Evolutionary conservation across 1,140 invertebrate genomes (phyloP), one percentile per base, ranked within the genome.

Genomic region (Drosophila auraria): DNA sequence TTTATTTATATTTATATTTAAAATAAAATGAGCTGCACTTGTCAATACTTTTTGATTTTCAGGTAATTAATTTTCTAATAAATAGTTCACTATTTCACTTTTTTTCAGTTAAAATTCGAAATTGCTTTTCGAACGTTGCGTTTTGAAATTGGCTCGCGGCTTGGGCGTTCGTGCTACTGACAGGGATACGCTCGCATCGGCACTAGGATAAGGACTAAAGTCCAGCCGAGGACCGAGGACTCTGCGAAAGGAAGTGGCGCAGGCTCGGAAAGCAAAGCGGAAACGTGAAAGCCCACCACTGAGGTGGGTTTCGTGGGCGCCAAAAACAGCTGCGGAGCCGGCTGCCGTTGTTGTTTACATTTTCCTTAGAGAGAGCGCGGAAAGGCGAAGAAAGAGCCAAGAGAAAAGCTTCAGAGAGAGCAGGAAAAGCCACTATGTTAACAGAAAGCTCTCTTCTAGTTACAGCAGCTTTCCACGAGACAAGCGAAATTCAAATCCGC

Each of bases 201-300:
- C 86, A 82, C 68, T 76, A 62, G 71, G 80, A 86, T 79, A 82
- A 86, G 82, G 86, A 89, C 86, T 89, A 63, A 82, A 33, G 61
- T 44, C 80, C 62, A 57, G 56, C 59, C 73, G 56, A 62, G 65
- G 65, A 27, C 44, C 53, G 40, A 42, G 57, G n/a, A 23, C 69
- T 72, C 78, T 53, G 68, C 64, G 17, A 69, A 90, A 72, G 62
- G 66, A 75, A 63, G 71, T 69, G 86, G 69, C 78, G 78, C 86
- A 73, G 66, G 66, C 66, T 70, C 45, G 50, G 20, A 42, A 65
- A 9, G 49, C 38, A 15, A 47, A 60, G 69, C 76, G 65, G 65
- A 78, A 56, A 69, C n/a, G 6, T 17, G 11, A 36, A 42, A 72
- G 73, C 25, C 72, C 84, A 89, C 82, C 84, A 82, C 74, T 49